Evolutionary conservation across 2,113 vertebrate genomes (phyloP), one percentile per base, ranked within the genome.

Genomic region (Rhagologus leucostigma): DNA sequence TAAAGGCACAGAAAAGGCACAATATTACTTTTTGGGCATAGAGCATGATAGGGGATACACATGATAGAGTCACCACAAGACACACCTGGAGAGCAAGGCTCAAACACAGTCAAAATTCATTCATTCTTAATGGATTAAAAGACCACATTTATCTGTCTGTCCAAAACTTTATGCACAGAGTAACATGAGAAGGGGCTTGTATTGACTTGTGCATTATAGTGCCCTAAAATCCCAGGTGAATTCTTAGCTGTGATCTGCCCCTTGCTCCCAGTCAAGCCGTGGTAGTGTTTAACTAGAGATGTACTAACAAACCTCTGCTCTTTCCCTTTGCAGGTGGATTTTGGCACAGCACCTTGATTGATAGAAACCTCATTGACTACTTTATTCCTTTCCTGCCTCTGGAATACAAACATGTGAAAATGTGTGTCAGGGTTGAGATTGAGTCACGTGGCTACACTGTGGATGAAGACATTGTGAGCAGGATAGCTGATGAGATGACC

Each of bases 311-410:
- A 8, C 23, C 57, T 62, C 55, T 71, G 75, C 16, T 75, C 32
- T 74, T 74, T 78, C 49, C 59, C 42, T 60, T 53, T 21, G 3
- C 57, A 99, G 99, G 99, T 97, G 99, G 99, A 24, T 99, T 99
- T 95, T 99, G 99, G 98, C 99, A 98, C 89, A 99, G 99, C 53
- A 99, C 98, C 80, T 92, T 99, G 77, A 99, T 99, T 13, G 99
- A 99, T 85, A 98, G 98, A 93, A 98, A 99, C 95, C 98, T 99
- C 95, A 99, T 99, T 32, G 99, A 99, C 90, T 99, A 98, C 87
- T 99, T 99, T 5, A 98, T 99, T 20, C 99, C 99, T 2, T 99
- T 99, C 79, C 98, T 99, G 44, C 99, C 99, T 16, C 97, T 99
- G 98, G 99, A 99, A 80, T 99, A 98, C 94, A 97, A 89, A 44